A percentile compares a stretch with the other conserved stretches of the same genome.
These are phyloP conservation scores for Eupithecia tripunctaria DNA, from an alignment of 2,888 invertebrate species.

Conservation along the genomic window DNA sequence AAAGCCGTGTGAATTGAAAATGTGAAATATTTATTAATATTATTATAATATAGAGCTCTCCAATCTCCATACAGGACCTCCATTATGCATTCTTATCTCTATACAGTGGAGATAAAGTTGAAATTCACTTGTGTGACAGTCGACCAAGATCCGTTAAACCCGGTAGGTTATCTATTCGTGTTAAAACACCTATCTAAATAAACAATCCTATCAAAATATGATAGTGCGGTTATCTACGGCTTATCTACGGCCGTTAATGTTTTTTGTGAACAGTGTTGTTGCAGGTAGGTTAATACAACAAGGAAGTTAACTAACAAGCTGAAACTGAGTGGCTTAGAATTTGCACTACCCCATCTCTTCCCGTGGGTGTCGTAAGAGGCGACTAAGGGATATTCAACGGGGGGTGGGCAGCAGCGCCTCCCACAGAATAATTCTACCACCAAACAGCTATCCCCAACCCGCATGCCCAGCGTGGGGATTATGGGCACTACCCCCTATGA, in stretches of 20 bases:
- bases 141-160: not conserved
- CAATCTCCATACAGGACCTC: not conserved
- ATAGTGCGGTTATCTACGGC: not conserved
- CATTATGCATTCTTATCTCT: not conserved
- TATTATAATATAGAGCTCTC: not conserved
- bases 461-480: too few relatives aligned
- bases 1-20: too few relatives aligned
- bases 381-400: too few relatives aligned
- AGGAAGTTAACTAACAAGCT: too few relatives aligned
- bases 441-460: too few relatives aligned
- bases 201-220: not conserved
- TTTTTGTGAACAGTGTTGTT: not conserved
- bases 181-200: constrained; percentile 8
- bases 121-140: not conserved
- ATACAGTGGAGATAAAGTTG: not conserved
- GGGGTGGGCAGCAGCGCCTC: too few relatives aligned
- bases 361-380: too few relatives aligned
- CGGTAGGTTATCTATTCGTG: constrained; percentile 1
- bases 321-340: too few relatives aligned
- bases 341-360: too few relatives aligned
- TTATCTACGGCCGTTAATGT: not conserved
- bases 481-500: too few relatives aligned
- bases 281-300: not conserved
- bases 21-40: too few relatives aligned
- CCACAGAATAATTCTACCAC: too few relatives aligned